Evolutionary conservation across 2,113 vertebrate genomes (phyloP).

Genomic region (Sialia sialis): DNA sequence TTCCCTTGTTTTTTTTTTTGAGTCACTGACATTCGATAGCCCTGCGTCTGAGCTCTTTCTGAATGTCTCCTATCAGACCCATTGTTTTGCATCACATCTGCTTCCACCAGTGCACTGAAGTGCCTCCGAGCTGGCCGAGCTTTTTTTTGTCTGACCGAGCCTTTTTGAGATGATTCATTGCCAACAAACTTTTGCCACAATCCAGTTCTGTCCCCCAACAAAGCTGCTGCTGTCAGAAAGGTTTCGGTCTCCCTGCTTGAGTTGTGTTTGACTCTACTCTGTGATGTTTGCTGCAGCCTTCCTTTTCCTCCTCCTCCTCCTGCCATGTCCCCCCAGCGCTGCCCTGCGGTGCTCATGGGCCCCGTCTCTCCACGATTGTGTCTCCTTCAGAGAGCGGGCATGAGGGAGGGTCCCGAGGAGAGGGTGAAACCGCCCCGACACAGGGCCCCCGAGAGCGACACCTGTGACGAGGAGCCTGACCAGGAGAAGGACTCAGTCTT

Average conservation of each 20-base stretch:
- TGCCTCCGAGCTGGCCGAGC: neutral
- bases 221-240: constrained; percentile 31
- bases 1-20: neutral
- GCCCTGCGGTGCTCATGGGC: neutral
- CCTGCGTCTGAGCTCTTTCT: constrained; percentile 9
- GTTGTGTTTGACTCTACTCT: constrained; percentile 64
- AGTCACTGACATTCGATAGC: neutral
- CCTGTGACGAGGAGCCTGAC: constrained; percentile 84
- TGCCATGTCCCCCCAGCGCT: neutral
- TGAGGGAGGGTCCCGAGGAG: constrained; percentile 78
- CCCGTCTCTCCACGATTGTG: constrained; percentile 58
- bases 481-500: constrained; percentile 83
- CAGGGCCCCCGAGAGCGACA: constrained; percentile 76
- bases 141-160: neutral
- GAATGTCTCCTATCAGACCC: constrained; percentile 34
- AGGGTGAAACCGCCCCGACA: constrained; percentile 72
- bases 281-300: constrained; percentile 28
- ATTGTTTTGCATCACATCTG: constrained; percentile 41
- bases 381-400: constrained; percentile 75
- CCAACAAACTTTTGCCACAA: constrained; percentile 17
- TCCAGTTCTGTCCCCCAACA: neutral
- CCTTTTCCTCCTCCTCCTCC: neutral
- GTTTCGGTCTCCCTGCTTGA: constrained; percentile 61
- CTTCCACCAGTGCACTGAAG: constrained; percentile 41
- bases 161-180: constrained; percentile 30